Evolutionary conservation across 1,140 invertebrate species (phyloP), one percentile per base, ranked within the genome.

Genomic region (Panulirus ornatus): DNA sequence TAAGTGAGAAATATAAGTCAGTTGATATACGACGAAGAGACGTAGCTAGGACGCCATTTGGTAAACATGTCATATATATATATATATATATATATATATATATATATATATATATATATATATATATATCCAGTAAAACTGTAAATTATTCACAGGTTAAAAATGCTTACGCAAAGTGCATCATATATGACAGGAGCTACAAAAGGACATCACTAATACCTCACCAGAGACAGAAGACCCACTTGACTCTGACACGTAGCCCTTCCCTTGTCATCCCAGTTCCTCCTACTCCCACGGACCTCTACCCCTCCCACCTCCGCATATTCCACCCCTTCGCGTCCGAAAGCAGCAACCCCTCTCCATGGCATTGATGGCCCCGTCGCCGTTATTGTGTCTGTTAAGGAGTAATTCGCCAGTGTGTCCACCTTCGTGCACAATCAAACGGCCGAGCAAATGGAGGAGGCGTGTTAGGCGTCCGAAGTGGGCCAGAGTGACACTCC

Each of bases 381-480:
- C 11, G n/a, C 5, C 44, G n/a, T 66, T 66, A 66, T 66, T 66
- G 76, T 14, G 11, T 44, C n/a, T 16, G 42, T 34, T 1, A 3
- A 40, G 76, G 16, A 5, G 75, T 51, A 79, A 79, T 79, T 79
- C 42, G 38, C 44, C 42, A 44, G 42, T 66, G 82, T 84, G 58
- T 66, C 66, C 82, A 84, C 44, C 42, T 84, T 66, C 54, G 82
- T 66, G 66, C 82, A 84, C 83, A 84, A 71, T 71, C 51, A 84
- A 63, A 63, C 83, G 83, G 38, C n/a, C 66, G n/a, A 42, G 66
- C 66, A 73, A 84, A 84, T 84, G 66, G 66, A 73, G 66, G 83
- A 84, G n/a, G 83, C 42, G 70, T 84, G 83, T 84, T 84, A 51
- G 36, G 70, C 66, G 66, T 84, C 66, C 66, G 82, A 73, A 84